These are phyloP conservation scores for Entomyzon cyanotis DNA, from an alignment of 2,113 vertebrate species.

Conservation along the genomic window DNA sequence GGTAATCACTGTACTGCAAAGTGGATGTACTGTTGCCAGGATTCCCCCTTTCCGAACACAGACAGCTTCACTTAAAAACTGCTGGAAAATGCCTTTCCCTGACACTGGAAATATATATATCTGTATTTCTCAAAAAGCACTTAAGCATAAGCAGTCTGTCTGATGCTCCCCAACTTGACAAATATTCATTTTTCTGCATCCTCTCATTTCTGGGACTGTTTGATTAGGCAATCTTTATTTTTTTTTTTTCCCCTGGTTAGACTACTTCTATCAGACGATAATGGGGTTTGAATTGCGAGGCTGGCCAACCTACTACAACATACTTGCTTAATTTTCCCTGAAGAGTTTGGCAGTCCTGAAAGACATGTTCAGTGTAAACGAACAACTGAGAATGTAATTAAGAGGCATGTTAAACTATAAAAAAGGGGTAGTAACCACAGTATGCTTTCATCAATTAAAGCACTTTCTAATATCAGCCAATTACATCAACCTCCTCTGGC, in stretches of 20 bases:
- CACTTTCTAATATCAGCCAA: slow-evolving; percentile 64
- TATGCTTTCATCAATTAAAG: slow-evolving; percentile 72
- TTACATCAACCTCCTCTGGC: slow-evolving; percentile 67
- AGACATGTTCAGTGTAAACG: slow-evolving; percentile 57
- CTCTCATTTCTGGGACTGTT: slow-evolving; percentile 21
- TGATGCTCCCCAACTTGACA: background rate
- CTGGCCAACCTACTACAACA: slow-evolving; percentile 22
- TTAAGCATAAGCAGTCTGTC: background rate
- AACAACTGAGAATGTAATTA: slow-evolving; percentile 63
- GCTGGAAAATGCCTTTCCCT: slow-evolving; percentile 8
- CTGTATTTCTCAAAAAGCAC: slow-evolving; percentile 1
- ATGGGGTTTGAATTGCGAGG: background rate
- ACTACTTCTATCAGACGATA: background rate
- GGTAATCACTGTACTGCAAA: background rate
- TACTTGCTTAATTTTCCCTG: slow-evolving; percentile 23
- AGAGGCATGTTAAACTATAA: slow-evolving; percentile 62
- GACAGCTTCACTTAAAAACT: background rate
- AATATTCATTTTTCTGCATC: slow-evolving; percentile 16
- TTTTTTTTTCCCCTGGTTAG: background rate
- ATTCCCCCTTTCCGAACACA: slow-evolving; percentile 3
- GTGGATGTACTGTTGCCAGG: slow-evolving; percentile 19
- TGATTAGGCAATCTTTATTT: background rate
- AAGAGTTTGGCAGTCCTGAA: slow-evolving; percentile 60
- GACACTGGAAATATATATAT: background rate
- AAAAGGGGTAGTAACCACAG: slow-evolving; percentile 58